Evolutionary conservation across 2,113 vertebrate species (phyloP), one percentile per base, ranked within the genome.

Genomic region (Amblyornis subalaris): DNA sequence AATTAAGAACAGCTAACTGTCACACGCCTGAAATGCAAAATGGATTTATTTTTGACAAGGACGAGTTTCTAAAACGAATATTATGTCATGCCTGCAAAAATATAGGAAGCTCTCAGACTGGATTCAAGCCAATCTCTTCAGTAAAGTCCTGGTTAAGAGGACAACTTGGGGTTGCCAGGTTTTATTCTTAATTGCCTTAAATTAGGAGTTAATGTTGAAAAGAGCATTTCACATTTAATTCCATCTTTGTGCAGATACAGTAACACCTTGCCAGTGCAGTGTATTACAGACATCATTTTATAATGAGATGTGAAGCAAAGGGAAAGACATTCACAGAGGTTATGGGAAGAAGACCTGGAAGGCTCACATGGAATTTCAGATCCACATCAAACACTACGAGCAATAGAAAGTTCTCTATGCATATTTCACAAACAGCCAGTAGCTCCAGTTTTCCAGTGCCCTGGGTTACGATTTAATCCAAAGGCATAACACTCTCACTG

Each of bases 401-500:
- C 93, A 96, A 96, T 96, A 97, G 94, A 94, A 77, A 80, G 90
- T 91, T 92, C 84, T 97, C 94, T 88, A 91, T 65, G 89, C 90
- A 85, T 92, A 93, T 96, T 97, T 97, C 83, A 85, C 93, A 91
- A 96, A 90, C 78, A 94, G 75, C 76, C 61, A 79, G 93, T 51
- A 75, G 78, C 70, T 92, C 70, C 71, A 69, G 89, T 91, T 93
- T 94, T 93, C 92, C 85, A 97, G 84, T 69, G 76, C 94, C 86
- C 88, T 86, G 81, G 95, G 91, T 97, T 96, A 91, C 71, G 2
- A 94, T 95, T 93, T 95, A 96, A 97, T 94, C 91, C 88, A 92
- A 91, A 97, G 96, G 88, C 94, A 95, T 93, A 96, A 93, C 89
- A 93, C 87, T 95, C 90, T 94, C 95, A 94, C 89, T 95, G 76